Percentiles rank a stretch among this genome's conserved stretches.
These are phyloP conservation scores for Morpho helenor DNA, from an alignment of 2,888 invertebrate species.

Conservation along the genomic window DNA sequence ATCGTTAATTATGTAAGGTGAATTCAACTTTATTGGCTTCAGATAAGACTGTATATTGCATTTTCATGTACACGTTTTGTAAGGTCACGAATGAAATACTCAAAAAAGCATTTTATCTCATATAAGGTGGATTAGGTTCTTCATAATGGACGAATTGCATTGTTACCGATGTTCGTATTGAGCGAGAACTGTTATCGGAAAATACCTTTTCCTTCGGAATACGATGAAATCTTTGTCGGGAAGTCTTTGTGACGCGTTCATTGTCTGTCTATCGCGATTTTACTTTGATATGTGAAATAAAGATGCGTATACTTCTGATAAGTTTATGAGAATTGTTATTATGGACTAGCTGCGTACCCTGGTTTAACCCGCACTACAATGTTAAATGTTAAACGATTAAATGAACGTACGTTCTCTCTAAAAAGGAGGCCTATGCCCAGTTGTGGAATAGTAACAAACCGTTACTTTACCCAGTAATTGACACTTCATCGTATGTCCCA, in stretches of 20 bases:
- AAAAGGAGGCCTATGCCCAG: too few species aligned
- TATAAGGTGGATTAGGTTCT: constrained; percentile 58
- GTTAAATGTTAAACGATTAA: too few species aligned
- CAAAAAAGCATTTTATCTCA: constrained; percentile 50
- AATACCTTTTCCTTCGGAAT: constrained; percentile 50
- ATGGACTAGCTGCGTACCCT: too few species aligned
- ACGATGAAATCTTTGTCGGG: constrained; percentile 35
- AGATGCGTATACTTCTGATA: constrained; percentile 2
- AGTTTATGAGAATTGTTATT: neutral
- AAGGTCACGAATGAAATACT: constrained; percentile 24
- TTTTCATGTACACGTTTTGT: constrained; percentile 15
- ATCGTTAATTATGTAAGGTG: neutral
- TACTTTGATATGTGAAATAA: constrained; percentile 18
- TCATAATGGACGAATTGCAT: constrained; percentile 60
- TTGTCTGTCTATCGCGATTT: constrained; percentile 26
- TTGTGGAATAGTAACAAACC: too few species aligned
- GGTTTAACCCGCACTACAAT: too few species aligned
- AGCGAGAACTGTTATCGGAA: constrained; percentile 44
- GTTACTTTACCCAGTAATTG: too few species aligned
- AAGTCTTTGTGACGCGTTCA: constrained; percentile 30
- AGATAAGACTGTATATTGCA: constrained; percentile 37
- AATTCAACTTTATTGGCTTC: constrained; percentile 5
- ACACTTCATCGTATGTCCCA: too few species aligned
- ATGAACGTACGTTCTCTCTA: too few species aligned
- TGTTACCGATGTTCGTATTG: constrained; percentile 48